A percentile compares a stretch with the other conserved stretches of the same genome.
These are phyloP conservation scores for Apamea monoglypha DNA, from an alignment of 2,888 invertebrate species.

Conservation along the genomic window DNA sequence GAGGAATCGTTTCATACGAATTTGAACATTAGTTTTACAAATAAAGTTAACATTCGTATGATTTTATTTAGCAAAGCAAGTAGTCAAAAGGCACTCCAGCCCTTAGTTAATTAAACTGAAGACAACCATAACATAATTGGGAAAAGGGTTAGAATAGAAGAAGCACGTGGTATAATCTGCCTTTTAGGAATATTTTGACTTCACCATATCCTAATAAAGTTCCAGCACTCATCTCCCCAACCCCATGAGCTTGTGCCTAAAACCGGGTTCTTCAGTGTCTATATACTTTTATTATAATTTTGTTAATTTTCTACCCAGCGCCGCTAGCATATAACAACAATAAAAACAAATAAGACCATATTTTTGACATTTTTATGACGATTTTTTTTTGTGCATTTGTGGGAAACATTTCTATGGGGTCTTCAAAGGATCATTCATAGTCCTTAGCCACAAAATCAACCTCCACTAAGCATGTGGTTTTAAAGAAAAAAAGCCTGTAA, in stretches of 20 bases:
- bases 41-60: no score
- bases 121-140: not conserved
- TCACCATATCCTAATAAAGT: constrained; percentile 26
- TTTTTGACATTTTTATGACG: constrained; percentile 39
- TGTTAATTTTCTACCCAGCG: constrained; percentile 61
- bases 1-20: no score
- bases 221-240: constrained; percentile 42
- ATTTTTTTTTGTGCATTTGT: constrained; percentile 20
- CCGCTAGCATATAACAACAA: constrained; percentile 56
- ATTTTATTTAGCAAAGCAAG: not conserved
- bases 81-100: not conserved
- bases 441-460: not conserved
- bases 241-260: constrained; percentile 66
- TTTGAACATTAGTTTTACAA: no score
- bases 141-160: not conserved
- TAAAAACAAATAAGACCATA: constrained; percentile 11
- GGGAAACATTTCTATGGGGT: not conserved
- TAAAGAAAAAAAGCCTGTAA: not conserved
- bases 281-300: constrained; percentile 54
- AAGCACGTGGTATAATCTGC: not conserved
- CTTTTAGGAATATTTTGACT: constrained; percentile 38
- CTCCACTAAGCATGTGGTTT: not conserved
- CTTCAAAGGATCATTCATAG: not conserved
- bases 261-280: constrained; percentile 67
- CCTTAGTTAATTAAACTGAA: not conserved